These are phyloP conservation scores for Liolophura sinensis DNA, from an alignment of 1,140 invertebrate genomes.

Conservation along the genomic window DNA sequence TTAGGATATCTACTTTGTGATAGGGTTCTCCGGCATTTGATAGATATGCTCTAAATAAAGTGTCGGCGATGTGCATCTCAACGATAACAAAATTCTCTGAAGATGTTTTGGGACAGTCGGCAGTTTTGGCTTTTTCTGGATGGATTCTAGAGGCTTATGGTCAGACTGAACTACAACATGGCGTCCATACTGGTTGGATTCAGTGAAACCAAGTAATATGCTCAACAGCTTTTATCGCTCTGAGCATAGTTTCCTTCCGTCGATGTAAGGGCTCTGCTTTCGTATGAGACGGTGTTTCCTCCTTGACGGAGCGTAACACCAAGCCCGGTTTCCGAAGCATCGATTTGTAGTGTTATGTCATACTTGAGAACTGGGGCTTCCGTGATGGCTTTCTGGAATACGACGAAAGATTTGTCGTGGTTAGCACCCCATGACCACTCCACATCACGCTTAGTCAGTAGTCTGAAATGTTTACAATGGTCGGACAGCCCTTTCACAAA, in stretches of 20 bases:
- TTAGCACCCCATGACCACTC: no score
- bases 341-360: no score
- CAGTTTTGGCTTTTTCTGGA: slow-evolving; percentile 37
- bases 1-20: no score
- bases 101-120: slow-evolving; percentile 21
- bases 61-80: slow-evolving; percentile 22
- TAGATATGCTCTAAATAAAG: no score
- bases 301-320: no score
- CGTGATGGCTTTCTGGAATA: no score
- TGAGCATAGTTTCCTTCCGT: slow-evolving; percentile 56
- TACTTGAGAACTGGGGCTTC: no score
- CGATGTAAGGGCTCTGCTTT: slow-evolving; percentile 44
- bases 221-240: slow-evolving; percentile 60
- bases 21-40: no score
- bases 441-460: no score
- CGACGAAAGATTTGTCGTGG: no score
- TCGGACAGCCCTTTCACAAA: slow-evolving; percentile 25
- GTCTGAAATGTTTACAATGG: no score
- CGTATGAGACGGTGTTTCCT: slow-evolving; percentile 52
- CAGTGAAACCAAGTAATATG: slow-evolving; percentile 56
- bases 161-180: slow-evolving; percentile 38
- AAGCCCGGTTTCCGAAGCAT: no score
- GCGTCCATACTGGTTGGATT: slow-evolving; percentile 54
- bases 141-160: slow-evolving; percentile 49
- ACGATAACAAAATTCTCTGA: slow-evolving; percentile 29